Evolutionary conservation across 2,113 vertebrate genomes (phyloP).

Genomic region (Leuciscus idus): DNA sequence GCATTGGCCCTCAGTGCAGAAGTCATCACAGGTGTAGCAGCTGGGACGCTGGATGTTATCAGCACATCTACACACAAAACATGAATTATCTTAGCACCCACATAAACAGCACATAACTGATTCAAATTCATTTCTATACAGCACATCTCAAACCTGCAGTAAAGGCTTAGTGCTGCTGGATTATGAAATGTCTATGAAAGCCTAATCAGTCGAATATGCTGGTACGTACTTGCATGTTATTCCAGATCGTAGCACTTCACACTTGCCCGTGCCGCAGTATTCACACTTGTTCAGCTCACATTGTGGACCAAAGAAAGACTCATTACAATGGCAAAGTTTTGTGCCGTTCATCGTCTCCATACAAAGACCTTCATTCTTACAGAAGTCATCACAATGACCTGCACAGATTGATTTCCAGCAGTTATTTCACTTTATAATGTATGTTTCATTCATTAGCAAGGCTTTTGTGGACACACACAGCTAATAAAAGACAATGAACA

Average conservation of each 20-base stretch:
- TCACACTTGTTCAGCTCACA: constrained; percentile 87
- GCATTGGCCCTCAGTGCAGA: constrained; percentile 87
- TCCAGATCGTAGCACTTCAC: constrained; percentile 71
- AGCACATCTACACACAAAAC: constrained; percentile 76
- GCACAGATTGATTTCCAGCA: constrained; percentile 16
- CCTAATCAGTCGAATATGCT: neutral
- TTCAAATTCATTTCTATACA: neutral
- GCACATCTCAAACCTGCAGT: neutral
- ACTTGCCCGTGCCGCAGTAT: constrained; percentile 88
- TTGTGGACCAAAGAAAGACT: constrained; percentile 78
- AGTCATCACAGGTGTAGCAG: constrained; percentile 86
- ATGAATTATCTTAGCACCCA: neutral
- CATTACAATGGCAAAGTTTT: constrained; percentile 84
- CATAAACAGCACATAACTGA: neutral
- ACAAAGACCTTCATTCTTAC: constrained; percentile 86
- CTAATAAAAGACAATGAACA: neutral
- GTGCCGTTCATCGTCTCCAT: constrained; percentile 78
- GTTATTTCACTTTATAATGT: neutral
- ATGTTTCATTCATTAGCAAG: neutral
- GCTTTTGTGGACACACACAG: neutral
- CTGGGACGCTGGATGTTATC: constrained; percentile 81
- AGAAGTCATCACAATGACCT: constrained; percentile 89
- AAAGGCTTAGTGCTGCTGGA: neutral
- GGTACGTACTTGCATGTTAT: constrained; percentile 85
- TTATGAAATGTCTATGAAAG: neutral